Evolutionary conservation across 2,888 invertebrate genomes (phyloP), one percentile per base, ranked within the genome.

Genomic region (Latrodectus elegans): DNA sequence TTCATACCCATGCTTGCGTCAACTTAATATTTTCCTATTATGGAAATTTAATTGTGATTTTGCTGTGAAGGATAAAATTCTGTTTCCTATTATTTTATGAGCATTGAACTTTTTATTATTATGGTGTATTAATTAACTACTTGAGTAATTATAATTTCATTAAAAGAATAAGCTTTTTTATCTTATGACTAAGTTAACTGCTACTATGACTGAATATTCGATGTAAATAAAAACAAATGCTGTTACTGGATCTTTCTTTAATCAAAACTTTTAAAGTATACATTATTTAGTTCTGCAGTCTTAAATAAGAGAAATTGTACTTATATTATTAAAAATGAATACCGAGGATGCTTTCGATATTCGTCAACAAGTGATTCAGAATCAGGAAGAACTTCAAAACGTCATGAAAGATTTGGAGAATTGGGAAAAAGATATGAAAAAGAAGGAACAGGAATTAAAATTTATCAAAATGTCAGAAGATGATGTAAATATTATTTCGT

Each of bases 361-460:
- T 88, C 96, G 96, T 92, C 94, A 94, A 91, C 94, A 95, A 92
- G 93, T 95, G 85, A 94, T 94, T 90, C 94, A 96, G 91, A 96
- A 96, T 93, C 94, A 94, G 51, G 94, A 94, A 89, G 95, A 95
- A 91, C 92, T 96, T 80, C 94, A 95, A 91, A 94, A 93, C 90
- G 96, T 94, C 92, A 93, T 95, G 92, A 94, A 94, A 90, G 96
- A 96, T 91, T 93, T 96, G 91, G 94, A 95, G 92, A 94, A 93
- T 91, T 95, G 95, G 95, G 95, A 95, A 91, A 92, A 93, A 77
- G 94, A 95, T 92, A 95, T 95, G 95, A 95, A 95, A 92, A 93
- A 94, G 89, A 95, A 95, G 92, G 95, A 96, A 68, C 55, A 87
- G 77, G 89, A 89, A 82, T 60, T 89, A 6, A 86, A 86, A 86